Evolutionary conservation across 92 coral and sea anemone genomes (phyloP), one percentile per base, ranked within the genome.

Genomic region (Umimayanthus kanabou): DNA sequence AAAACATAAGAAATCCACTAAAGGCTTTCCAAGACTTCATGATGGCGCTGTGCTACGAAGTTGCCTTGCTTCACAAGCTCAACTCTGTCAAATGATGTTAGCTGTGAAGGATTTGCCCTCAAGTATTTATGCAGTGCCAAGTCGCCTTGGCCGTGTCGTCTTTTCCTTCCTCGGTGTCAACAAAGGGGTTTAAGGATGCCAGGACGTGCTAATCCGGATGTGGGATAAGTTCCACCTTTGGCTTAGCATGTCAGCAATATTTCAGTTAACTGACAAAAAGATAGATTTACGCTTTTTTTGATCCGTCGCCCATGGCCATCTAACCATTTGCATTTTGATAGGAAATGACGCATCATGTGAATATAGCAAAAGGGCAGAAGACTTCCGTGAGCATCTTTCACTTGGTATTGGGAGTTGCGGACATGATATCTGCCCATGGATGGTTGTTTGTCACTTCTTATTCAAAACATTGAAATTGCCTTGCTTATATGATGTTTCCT

Each of bases 21-120:
- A 78, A 49, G 66, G 15, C n/a, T 47, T 25, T 49, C 18, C 20
- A 78, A 78, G n/a, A 25, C 82, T 49, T 78, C 82, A 78, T 78
- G 76, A 72, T 72, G 39, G 40, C 22, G 39, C 40, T 47, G n/a
- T 78, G 18, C 30, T 47, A 33, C 29, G 20, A 13, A 6, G 82
- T 13, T 49, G 61, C 25, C 23, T 78, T 47, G 65, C 61, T 39
- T 23, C 50, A 39, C 79, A 75, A 50, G 5, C 26, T 75, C 14
- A 16, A 39, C 79, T 37, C 25, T 75, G 25, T 39, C 79, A 75
- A 75, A 18, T 75, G 79, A 39, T 0, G 1, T 75, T 16, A 18
- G 79, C 53, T 39, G 15, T 37, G 29, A 39, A 75, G 8, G 49
- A 37, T 10, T 43, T 22, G 66, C 61, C 53, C 42, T 78, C 40